phyloP scores from a whole-genome alignment of 2,113 vertebrate species.

The Turdus rufiventris region DNA sequence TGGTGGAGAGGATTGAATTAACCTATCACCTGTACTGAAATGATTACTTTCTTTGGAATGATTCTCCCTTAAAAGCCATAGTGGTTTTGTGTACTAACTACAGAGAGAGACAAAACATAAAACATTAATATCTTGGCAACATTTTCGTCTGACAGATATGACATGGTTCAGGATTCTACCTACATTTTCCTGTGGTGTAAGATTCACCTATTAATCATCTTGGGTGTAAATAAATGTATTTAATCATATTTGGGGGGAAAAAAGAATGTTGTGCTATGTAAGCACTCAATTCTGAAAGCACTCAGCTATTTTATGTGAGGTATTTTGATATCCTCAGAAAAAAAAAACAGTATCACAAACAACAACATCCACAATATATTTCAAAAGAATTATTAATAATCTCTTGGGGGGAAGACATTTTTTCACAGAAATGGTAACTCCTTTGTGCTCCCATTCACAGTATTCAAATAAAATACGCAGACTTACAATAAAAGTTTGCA shows the following conservation, averaged over 20 bases:
- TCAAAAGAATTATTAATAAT: neutral
- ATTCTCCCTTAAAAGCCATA: neutral
- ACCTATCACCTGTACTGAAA: neutral
- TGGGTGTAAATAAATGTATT: neutral
- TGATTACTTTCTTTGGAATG: neutral
- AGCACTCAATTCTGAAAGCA: neutral
- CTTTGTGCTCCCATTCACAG: neutral
- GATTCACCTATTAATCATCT: neutral
- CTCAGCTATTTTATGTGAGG: neutral
- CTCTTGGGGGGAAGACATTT: neutral
- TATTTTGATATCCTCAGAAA: neutral
- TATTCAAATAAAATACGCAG: neutral
- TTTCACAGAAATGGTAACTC: neutral
- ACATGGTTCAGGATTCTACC: neutral
- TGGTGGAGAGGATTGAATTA: neutral
- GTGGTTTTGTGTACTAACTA: neutral
- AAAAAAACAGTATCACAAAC: neutral
- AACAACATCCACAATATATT: neutral
- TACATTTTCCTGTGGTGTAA: neutral
- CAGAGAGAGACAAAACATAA: neutral
- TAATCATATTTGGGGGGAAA: neutral
- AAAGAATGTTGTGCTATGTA: neutral
- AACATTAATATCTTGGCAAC: neutral
- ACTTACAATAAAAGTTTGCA: neutral
- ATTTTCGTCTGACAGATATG: neutral